Percentiles rank a stretch among this genome's conserved stretches.
Evolutionary conservation across 2,888 invertebrate species (phyloP).

Genomic region (Mongoloraphidia duomilia): DNA sequence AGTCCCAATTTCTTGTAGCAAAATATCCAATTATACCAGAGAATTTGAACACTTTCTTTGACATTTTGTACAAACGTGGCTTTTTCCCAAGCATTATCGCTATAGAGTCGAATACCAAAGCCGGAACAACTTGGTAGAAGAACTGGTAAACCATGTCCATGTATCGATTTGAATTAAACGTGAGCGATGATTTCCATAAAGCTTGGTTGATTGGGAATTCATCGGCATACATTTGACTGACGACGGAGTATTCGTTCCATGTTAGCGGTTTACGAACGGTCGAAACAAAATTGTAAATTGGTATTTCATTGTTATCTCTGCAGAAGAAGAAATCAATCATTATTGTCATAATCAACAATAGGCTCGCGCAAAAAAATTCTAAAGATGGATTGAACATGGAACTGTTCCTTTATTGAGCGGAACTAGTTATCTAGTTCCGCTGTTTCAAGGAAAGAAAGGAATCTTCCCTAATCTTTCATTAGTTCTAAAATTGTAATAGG

Average conservation of each 20-base stretch:
- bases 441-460: too few relatives aligned
- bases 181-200: conserved; percentile 31
- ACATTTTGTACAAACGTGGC: conserved; percentile 52
- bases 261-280: conserved; percentile 62
- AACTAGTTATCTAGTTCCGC: too few relatives aligned
- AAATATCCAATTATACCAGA: conserved; percentile 60
- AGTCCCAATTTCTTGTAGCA: conserved; percentile 54
- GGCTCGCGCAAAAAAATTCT: background rate
- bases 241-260: conserved; percentile 54
- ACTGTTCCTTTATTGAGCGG: too few relatives aligned
- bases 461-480: too few relatives aligned
- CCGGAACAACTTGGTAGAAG: conserved; percentile 46
- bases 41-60: conserved; percentile 67
- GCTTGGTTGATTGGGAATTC: conserved; percentile 36
- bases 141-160: conserved; percentile 30
- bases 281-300: conserved; percentile 78
- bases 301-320: conserved; percentile 17
- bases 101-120: conserved; percentile 39
- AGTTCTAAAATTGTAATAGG: too few relatives aligned
- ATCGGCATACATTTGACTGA: conserved; percentile 35
- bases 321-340: conserved; percentile 1
- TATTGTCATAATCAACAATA: too few relatives aligned
- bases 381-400: too few relatives aligned
- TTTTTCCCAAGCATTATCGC: conserved; percentile 29
- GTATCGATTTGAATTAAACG: conserved; percentile 22